Percentiles rank a stretch among this genome's conserved stretches.
Evolutionary conservation across 2,888 invertebrate species (phyloP).

Genomic region (Hybos culiciformis): DNA sequence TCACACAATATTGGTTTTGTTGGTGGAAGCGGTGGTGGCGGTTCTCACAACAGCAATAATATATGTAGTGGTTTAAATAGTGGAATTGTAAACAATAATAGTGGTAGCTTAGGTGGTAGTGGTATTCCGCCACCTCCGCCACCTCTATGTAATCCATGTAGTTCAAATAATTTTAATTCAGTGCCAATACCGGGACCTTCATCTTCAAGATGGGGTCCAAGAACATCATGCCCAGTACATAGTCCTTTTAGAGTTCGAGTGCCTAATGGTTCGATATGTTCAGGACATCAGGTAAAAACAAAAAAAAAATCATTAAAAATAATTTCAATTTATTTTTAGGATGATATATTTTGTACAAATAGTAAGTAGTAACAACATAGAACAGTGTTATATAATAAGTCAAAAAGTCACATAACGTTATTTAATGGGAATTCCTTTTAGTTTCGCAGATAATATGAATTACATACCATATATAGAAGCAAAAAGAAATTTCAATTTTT

Average conservation of each 20-base stretch:
- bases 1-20: slow-evolving; percentile 23
- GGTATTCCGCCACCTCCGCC: slow-evolving; percentile 32
- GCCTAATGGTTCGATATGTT: slow-evolving; percentile 37
- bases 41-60: slow-evolving; percentile 1
- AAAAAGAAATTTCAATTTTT: no score
- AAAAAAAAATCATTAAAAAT: slow-evolving; percentile 5
- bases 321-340: not conserved
- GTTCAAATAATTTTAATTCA: slow-evolving; percentile 34
- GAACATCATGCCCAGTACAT: slow-evolving; percentile 37
- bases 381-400: no score
- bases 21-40: slow-evolving; percentile 28
- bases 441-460: no score
- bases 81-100: slow-evolving; percentile 17
- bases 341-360: not conserved
- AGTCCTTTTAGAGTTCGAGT: slow-evolving; percentile 37
- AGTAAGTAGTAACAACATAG: slow-evolving; percentile 3
- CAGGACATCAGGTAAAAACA: slow-evolving; percentile 38
- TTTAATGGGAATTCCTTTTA: no score
- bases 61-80: slow-evolving; percentile 13
- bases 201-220: slow-evolving; percentile 35
- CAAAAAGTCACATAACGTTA: no score
- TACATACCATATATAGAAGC: no score
- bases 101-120: slow-evolving; percentile 21
- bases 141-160: slow-evolving; percentile 36
- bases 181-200: slow-evolving; percentile 33